Conservation (phyloP, 1,140 invertebrate species). For the Platorchestia sp. region DNA sequence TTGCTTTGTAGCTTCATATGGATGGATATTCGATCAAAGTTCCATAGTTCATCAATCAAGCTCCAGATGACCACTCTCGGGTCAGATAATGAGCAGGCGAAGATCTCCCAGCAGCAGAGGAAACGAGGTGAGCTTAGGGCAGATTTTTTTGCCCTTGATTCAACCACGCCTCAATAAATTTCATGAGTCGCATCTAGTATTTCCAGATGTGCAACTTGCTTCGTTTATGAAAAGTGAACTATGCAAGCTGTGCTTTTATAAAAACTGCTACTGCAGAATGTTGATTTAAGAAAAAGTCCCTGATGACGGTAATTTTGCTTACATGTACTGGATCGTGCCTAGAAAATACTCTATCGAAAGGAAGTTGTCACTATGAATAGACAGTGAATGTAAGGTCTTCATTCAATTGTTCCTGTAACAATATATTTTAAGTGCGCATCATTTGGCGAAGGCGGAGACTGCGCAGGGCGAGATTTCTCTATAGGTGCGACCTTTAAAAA, state of each 20-base stretch:
- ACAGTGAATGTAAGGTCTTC: neutral
- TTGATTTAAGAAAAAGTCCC: neutral
- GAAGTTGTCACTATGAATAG: neutral
- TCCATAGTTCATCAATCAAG: neutral
- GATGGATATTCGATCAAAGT: neutral
- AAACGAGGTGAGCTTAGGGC: neutral
- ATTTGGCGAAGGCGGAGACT: neutral
- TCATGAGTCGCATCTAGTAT: neutral
- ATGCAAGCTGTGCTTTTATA: neutral
- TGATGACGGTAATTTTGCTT: neutral
- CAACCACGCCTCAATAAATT: neutral
- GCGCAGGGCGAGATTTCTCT: neutral
- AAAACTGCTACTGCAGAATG: neutral
- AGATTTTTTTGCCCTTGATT: neutral
- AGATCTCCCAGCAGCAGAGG: neutral
- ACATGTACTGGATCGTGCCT: neutral
- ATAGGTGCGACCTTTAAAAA: neutral
- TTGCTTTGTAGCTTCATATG: neutral
- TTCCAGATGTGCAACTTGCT: neutral
- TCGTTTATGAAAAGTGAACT: neutral
- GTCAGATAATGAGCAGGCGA: neutral
- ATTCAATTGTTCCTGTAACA: neutral
- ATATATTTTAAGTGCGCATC: neutral
- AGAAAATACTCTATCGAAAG: neutral
- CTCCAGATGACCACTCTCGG: neutral